phyloP scores from a whole-genome alignment of 2,797 vertebrate species.

The Neomorphus geoffroyi region DNA sequence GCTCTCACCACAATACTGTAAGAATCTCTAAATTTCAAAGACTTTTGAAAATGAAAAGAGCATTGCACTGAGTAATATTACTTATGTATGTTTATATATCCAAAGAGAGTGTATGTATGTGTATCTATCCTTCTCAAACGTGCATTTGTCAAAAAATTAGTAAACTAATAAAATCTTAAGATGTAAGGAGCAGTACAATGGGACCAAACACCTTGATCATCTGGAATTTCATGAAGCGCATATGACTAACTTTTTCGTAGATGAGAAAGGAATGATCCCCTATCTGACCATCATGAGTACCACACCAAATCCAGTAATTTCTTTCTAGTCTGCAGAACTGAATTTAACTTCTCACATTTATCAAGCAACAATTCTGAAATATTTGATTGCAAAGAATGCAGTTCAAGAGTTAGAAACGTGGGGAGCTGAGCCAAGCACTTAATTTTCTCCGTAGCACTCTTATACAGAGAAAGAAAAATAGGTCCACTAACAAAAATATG shows the following conservation, averaged over 20 bases:
- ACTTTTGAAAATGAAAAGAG: background rate
- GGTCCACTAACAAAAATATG: background rate
- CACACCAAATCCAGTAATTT: background rate
- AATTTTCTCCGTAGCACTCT: background rate
- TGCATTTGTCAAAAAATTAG: background rate
- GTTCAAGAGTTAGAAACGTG: background rate
- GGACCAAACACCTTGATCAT: background rate
- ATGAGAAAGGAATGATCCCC: background rate
- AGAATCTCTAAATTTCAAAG: background rate
- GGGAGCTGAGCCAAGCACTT: background rate
- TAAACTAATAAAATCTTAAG: background rate
- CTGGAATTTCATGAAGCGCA: background rate
- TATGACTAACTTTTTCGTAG: background rate
- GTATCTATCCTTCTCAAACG: background rate
- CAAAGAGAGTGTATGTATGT: background rate
- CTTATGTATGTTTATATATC: background rate
- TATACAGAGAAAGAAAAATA: background rate
- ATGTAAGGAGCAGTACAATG: background rate
- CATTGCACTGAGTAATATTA: background rate
- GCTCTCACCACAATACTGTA: background rate
- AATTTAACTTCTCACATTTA: background rate
- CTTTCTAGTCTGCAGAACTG: background rate
- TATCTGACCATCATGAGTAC: background rate
- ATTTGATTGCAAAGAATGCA: background rate
- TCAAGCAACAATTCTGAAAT: background rate